A percentile compares a stretch with the other conserved stretches of the same genome.
phyloP scores from a whole-genome alignment of 2,888 invertebrate species.

The Escarpia spicata region DNA sequence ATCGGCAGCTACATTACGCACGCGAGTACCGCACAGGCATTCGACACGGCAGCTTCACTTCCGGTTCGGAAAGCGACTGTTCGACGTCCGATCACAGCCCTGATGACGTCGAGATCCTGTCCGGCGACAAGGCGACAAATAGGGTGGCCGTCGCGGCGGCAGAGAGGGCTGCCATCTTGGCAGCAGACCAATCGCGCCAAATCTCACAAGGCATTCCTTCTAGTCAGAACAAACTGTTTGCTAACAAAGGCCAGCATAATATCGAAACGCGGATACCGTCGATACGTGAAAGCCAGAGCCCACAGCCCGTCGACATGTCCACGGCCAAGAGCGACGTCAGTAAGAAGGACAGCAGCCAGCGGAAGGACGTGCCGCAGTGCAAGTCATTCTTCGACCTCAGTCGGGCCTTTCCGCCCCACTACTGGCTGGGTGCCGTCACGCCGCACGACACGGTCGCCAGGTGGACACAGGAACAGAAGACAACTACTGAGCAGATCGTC shows the following conservation, averaged over 20 bases:
- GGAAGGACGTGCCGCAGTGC: background rate
- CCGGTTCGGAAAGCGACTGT: slow-evolving; percentile 7
- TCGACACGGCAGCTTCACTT: background rate
- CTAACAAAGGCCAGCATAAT: background rate
- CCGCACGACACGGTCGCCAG: background rate
- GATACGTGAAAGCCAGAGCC: background rate
- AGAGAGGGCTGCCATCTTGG: background rate
- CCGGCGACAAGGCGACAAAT: background rate
- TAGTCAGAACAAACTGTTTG: slow-evolving; percentile 6
- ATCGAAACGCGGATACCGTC: background rate
- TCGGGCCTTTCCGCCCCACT: slow-evolving; percentile 17
- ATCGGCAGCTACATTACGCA: background rate
- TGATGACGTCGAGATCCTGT: background rate
- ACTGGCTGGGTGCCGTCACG: slow-evolving; percentile 14
- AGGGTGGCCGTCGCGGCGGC: background rate
- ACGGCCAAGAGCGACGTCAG: background rate
- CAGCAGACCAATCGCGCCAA: background rate
- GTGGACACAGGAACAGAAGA: background rate
- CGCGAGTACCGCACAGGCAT: background rate
- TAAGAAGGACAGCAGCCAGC: background rate
- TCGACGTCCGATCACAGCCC: background rate
- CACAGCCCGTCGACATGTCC: background rate
- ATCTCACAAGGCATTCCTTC: slow-evolving; percentile 5
- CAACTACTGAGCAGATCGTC: background rate
- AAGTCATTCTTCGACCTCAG: background rate